Evolutionary conservation across 2,888 invertebrate genomes (phyloP), one percentile per base, ranked within the genome.

Genomic region (Ectobius pallidus): DNA sequence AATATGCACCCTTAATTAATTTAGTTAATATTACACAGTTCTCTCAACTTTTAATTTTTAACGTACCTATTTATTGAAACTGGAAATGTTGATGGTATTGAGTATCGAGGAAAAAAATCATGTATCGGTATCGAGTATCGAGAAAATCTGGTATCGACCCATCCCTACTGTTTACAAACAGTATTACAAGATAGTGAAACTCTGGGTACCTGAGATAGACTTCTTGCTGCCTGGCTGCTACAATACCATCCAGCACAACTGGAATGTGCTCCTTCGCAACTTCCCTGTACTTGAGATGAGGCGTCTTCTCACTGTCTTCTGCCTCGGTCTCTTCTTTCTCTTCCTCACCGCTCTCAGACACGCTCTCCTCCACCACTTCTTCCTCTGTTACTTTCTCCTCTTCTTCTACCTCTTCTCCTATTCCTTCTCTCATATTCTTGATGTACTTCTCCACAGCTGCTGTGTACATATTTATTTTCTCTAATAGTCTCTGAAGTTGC

Each of bases 211-310:
- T 87, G 1, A 88, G 83, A 75, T 86, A 87, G 69, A 90, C 83
- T 78, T 91, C 91, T 79, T 88, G 87, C 77, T 91, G 91, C 0
- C 91, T 85, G 78, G 85, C 86, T 75, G 88, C 85, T 0, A 87
- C 83, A 2, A 91, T 81, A 75, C 87, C 80, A 67, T 87, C 85
- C 77, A 87, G 18, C 25, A 65, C 44, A 25, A 46, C 46, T 7
- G 44, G 44, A 11, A 18, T 65, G 3, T 65, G 87, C 1, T 86
- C 79, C n/a, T 14, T 58, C n/a, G 58, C 2, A 9, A 58, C 18
- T n/a, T 58, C 27, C 4, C 11, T 14, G 16, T 16, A 25, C 1
- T n/a, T 30, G 6, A 11, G 34, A n/a, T n/a, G n/a, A n/a, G n/a
- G n/a, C n/a, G n/a, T n/a, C n/a, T n/a, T n/a, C n/a, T n/a, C n/a